Percentiles rank a stretch among this genome's conserved stretches.
phyloP scores from a whole-genome alignment of 2,888 invertebrate species.

The Romanomermis culicivorax region DNA sequence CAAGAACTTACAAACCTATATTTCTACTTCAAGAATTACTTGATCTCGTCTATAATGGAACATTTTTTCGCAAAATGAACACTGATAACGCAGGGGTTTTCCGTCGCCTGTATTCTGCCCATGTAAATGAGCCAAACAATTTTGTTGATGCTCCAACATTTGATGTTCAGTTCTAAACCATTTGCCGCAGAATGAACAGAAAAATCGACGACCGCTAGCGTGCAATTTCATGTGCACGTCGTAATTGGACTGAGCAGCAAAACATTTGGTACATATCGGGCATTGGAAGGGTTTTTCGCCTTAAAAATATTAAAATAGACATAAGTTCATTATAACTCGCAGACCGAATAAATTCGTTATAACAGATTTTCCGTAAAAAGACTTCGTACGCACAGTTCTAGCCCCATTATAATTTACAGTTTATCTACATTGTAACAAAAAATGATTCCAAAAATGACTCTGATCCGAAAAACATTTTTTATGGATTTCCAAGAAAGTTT shows the following conservation, averaged over 20 bases:
- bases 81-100: background rate
- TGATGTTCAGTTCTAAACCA: background rate
- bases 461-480: too few species aligned
- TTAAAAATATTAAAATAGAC: background rate
- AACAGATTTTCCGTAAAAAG: too few species aligned
- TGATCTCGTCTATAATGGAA: slow-evolving; percentile 1
- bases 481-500: too few species aligned
- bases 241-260: background rate
- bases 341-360: too few species aligned
- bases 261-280: slow-evolving; percentile 1
- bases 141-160: slow-evolving; percentile 1
- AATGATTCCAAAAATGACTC: too few species aligned
- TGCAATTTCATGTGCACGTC: slow-evolving; percentile 3
- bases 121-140: background rate
- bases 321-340: too few species aligned
- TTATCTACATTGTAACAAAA: too few species aligned
- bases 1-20: too few species aligned
- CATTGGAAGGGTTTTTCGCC: slow-evolving; percentile 2
- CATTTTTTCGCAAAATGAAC: slow-evolving; percentile 1
- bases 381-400: too few species aligned
- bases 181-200: slow-evolving; percentile 2
- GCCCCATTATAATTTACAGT: too few species aligned
- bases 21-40: too few species aligned
- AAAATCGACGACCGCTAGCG: slow-evolving; percentile 2
- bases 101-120: background rate